Percentiles rank a stretch among this genome's conserved stretches.
Conservation (phyloP, 2,113 vertebrate genomes). For the Thalassoma bifasciatum region DNA sequence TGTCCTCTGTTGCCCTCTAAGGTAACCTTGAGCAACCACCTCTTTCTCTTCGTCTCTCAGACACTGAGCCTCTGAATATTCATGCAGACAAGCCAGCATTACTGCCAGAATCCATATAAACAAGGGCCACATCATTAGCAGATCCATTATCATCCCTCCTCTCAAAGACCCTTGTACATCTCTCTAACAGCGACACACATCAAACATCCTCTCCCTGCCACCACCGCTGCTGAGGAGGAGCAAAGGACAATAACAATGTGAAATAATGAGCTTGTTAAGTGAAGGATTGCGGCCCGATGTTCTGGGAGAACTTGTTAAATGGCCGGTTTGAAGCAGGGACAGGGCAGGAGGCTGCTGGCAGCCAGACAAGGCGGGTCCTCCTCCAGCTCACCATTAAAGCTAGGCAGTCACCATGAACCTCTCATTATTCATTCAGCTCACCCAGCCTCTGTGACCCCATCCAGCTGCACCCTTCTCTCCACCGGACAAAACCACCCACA, state of each 20-base stretch:
- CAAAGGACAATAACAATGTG: constrained; percentile 70
- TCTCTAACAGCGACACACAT: constrained; percentile 65
- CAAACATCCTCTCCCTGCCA: constrained; percentile 61
- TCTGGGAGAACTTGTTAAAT: constrained; percentile 60
- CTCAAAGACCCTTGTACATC: constrained; percentile 58
- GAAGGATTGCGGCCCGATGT: constrained; percentile 60
- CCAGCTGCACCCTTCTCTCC: constrained; percentile 41
- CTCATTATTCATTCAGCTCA: constrained; percentile 72
- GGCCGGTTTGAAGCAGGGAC: constrained; percentile 48
- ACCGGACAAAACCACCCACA: constrained; percentile 63
- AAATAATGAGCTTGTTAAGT: constrained; percentile 81
- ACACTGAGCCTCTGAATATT: constrained; percentile 70
- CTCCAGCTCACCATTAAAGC: constrained; percentile 45
- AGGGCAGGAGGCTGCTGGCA: constrained; percentile 43
- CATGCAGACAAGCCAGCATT: constrained; percentile 58
- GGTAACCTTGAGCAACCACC: constrained; percentile 58
- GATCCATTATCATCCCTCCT: constrained; percentile 60
- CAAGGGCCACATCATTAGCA: constrained; percentile 73
- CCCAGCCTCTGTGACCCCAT: constrained; percentile 59
- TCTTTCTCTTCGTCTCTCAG: constrained; percentile 20
- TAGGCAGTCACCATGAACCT: constrained; percentile 51
- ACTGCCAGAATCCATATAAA: constrained; percentile 58
- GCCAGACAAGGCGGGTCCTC: constrained; percentile 62
- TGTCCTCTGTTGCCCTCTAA: constrained; percentile 58
- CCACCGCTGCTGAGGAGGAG: constrained; percentile 48